These are phyloP conservation scores for Salmo trutta DNA, from an alignment of 2,797 vertebrate genomes.

Conservation along the genomic window DNA sequence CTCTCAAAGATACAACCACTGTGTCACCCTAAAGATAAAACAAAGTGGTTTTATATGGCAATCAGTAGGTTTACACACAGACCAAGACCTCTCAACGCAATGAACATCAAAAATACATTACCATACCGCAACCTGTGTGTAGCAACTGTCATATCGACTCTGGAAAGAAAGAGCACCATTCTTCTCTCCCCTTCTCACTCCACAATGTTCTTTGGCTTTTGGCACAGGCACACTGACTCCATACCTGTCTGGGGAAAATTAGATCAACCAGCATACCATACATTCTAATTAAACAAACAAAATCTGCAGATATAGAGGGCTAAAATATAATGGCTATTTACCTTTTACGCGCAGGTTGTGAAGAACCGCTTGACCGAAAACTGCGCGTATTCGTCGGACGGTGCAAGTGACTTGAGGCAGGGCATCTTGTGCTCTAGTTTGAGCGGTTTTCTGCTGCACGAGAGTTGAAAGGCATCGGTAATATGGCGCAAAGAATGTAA, in stretches of 20 bases:
- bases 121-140: conserved; percentile 54
- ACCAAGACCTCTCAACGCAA: background rate
- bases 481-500: conserved; percentile 13
- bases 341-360: conserved; percentile 59
- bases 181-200: conserved; percentile 47
- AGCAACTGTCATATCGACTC: conserved; percentile 71
- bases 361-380: conserved; percentile 57
- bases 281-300: background rate
- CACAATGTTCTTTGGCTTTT: conserved; percentile 51
- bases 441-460: conserved; percentile 15
- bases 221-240: conserved; percentile 43
- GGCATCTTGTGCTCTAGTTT: conserved; percentile 28
- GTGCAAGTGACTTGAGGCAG: conserved; percentile 65
- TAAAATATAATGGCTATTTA: conserved; percentile 27
- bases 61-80: background rate
- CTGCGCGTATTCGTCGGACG: conserved; percentile 50
- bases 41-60: background rate
- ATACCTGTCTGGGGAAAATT: conserved; percentile 36
- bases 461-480: conserved; percentile 6
- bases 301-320: background rate
- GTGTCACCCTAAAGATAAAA: conserved; percentile 49
- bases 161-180: conserved; percentile 46
- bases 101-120: background rate
- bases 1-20: conserved; percentile 57
- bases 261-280: background rate